Conservation (phyloP, 2,113 vertebrate genomes). For the Sminthopsis crassicaudata region DNA sequence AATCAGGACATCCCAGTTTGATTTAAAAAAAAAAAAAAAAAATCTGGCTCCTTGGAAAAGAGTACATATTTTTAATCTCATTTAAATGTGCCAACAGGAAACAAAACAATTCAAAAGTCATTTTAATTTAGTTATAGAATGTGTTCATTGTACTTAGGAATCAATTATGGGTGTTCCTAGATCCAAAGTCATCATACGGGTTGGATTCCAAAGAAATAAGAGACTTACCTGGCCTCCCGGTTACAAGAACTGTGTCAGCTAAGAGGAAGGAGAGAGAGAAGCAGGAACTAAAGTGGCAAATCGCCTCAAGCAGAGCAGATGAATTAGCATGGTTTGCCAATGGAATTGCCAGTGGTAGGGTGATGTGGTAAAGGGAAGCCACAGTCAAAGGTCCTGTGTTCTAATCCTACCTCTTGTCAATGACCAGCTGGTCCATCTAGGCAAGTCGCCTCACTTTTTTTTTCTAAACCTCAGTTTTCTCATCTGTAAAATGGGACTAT, state of each 20-base stretch:
- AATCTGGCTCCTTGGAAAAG: not conserved
- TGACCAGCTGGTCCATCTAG: fast-evolving
- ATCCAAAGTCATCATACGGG: not conserved
- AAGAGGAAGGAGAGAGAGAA: too few relatives aligned
- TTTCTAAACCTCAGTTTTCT: not conserved
- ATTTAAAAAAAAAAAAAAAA: too few relatives aligned
- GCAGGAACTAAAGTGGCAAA: too few relatives aligned
- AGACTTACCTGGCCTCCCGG: fast-evolving
- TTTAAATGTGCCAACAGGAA: not conserved
- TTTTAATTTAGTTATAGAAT: constrained; percentile 30
- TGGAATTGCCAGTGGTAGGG: too few relatives aligned
- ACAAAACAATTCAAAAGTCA: not conserved
- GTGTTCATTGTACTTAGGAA: constrained; percentile 33
- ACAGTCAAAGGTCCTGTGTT: too few relatives aligned
- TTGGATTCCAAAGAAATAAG: not conserved
- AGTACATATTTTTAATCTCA: not conserved
- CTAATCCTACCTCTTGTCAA: not conserved
- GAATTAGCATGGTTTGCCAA: too few relatives aligned
- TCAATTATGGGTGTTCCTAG: not conserved
- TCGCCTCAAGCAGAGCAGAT: too few relatives aligned
- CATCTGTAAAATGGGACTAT: not conserved
- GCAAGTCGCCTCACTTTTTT: not conserved
- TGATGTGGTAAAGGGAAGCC: too few relatives aligned
- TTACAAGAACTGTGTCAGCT: too few relatives aligned
- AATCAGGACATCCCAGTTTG: too few relatives aligned